A percentile compares a stretch with the other conserved stretches of the same genome.
Evolutionary conservation across 2,113 vertebrate genomes (phyloP).

Genomic region (Stegostoma tigrinum): DNA sequence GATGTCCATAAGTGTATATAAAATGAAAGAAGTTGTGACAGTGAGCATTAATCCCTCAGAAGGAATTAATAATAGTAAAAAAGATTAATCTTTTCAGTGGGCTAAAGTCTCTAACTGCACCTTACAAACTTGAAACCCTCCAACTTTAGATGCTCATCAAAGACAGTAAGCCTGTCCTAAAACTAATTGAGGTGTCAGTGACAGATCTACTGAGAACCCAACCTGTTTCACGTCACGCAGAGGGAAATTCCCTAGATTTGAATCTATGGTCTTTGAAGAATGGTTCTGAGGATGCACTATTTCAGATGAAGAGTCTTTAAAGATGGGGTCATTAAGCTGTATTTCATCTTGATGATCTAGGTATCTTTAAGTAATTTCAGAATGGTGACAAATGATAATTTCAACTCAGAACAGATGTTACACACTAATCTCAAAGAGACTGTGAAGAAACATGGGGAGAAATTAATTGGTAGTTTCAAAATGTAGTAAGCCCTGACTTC

Average conservation of each 20-base stretch:
- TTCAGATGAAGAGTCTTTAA: neutral
- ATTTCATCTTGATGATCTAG: slow-evolving; percentile 38
- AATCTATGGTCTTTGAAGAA: neutral
- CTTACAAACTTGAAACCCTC: neutral
- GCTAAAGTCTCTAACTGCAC: no score
- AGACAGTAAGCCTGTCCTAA: no score
- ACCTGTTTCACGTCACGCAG: neutral
- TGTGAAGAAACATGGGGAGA: slow-evolving; percentile 38
- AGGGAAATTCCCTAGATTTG: neutral
- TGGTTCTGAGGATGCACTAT: neutral
- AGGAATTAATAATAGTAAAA: no score
- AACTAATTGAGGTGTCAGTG: no score
- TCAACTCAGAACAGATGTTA: slow-evolving; percentile 42
- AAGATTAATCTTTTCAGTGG: no score
- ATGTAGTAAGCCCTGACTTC: slow-evolving; percentile 36
- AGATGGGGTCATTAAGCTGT: slow-evolving; percentile 32
- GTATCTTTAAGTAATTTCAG: slow-evolving; percentile 36
- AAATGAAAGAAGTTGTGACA: no score
- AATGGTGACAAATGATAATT: slow-evolving; percentile 38
- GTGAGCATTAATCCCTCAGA: no score
- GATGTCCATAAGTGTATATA: no score
- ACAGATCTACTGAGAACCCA: no score
- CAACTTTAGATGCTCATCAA: no score
- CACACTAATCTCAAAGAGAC: slow-evolving; percentile 39
- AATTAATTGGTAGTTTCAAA: slow-evolving; percentile 42